phyloP scores from a whole-genome alignment of 2,888 invertebrate genomes.

The Subacronicta megacephala region DNA sequence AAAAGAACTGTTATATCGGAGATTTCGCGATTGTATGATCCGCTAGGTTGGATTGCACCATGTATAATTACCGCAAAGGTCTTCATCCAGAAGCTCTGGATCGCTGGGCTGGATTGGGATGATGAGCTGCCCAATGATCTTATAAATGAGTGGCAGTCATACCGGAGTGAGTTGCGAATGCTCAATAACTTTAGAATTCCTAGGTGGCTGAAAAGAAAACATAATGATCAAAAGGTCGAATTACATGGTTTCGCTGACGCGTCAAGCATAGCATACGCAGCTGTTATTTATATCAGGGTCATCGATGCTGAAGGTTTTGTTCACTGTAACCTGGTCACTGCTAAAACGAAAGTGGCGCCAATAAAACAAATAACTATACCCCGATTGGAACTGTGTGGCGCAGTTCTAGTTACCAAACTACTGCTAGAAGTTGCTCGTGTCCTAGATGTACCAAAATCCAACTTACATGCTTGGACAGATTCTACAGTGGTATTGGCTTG shows the following conservation, averaged over 20 bases:
- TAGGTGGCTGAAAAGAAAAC: background rate
- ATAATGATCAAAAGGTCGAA: background rate
- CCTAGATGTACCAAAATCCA: background rate
- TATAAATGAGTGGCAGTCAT: background rate
- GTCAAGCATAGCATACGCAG: background rate
- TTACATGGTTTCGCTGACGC: background rate
- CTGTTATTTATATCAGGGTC: background rate
- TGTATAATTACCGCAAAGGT: too few relatives aligned
- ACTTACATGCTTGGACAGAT: constrained; percentile 4
- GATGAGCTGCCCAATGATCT: background rate
- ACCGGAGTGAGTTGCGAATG: background rate
- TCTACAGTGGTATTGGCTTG: constrained; percentile 2
- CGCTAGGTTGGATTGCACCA: too few relatives aligned
- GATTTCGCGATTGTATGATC: too few relatives aligned
- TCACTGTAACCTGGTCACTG: background rate
- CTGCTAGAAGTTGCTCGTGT: background rate
- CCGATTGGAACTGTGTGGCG: background rate
- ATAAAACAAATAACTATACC: background rate
- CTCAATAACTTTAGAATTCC: background rate
- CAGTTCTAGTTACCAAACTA: background rate
- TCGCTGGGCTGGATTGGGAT: too few relatives aligned
- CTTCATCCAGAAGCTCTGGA: too few relatives aligned
- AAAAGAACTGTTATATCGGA: too few relatives aligned
- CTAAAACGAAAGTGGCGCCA: too few relatives aligned
- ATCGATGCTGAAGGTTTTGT: background rate